Evolutionary conservation across 1,140 invertebrate species (phyloP), one percentile per base, ranked within the genome.

Genomic region (Drosophila erecta): DNA sequence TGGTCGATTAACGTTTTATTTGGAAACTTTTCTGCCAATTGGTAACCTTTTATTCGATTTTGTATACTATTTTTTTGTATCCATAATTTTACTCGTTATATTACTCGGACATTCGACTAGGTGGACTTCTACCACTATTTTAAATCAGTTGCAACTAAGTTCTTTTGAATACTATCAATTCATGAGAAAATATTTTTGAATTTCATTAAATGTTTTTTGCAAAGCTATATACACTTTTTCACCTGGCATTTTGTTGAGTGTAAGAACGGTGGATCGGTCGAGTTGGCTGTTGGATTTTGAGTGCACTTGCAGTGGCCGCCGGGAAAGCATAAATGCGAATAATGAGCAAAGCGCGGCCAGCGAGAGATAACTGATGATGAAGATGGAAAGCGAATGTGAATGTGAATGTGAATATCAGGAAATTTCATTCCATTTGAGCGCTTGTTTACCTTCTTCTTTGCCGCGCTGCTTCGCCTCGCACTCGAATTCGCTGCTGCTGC

Each of bases 261-360:
- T 51, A 6, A 14, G 20, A 46, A 58, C 11, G 20, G n/a, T 6
- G n/a, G 64, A 59, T 65, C 44, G 38, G 61, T 43, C 33, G 56
- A 58, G 56, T 47, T 58, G 12, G 30, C 11, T 35, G 49, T 33
- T 33, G 43, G 30, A 11, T 44, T 61, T 67, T 47, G 51, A 67
- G 55, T 60, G 54, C 61, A 83, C 33, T 70, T 72, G 66, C 74
- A 81, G 64, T 54, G 51, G 20, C 50, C 41, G 49, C n/a, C 27
- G 47, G 33, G 65, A 86, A 81, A 83, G 84, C 84, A 89, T 77
- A 90, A 89, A 84, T 89, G 85, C 85, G 84, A 89, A 89, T 89
- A 89, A 89, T 84, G 80, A 90, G 84, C 83, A 87, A 86, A 87
- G 67, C 72, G 73, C 64, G 71, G 44, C 59, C 53, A 59, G 22